Percentiles rank a stretch among this genome's conserved stretches.
Conservation (phyloP, 2,888 invertebrate genomes). For the Drosophila flavopinicola region DNA sequence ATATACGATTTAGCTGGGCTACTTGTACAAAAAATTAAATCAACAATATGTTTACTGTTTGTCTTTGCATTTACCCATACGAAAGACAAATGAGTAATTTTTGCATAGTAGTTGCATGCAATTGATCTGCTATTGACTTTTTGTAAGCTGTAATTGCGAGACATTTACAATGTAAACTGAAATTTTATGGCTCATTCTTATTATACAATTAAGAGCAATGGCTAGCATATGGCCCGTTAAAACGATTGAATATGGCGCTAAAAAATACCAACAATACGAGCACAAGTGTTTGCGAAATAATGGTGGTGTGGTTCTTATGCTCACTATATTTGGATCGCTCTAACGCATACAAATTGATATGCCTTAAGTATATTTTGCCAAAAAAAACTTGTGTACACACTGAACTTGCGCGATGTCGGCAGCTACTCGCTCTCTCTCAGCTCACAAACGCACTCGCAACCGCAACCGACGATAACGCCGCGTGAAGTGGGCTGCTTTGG, state of each 20-base stretch:
- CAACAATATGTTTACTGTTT: too few species aligned
- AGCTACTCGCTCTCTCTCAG: slow-evolving; percentile 46
- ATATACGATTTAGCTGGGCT: too few species aligned
- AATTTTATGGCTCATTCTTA: too few species aligned
- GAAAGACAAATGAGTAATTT: too few species aligned
- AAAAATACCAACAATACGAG: slow-evolving; percentile 41
- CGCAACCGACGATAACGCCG: slow-evolving; percentile 62
- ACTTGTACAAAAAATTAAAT: too few species aligned
- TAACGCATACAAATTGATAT: slow-evolving; percentile 16
- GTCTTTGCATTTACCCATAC: too few species aligned
- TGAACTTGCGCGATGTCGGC: slow-evolving; percentile 33
- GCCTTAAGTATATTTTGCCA: slow-evolving; percentile 4
- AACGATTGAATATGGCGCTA: slow-evolving; percentile 31
- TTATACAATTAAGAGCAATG: too few species aligned
- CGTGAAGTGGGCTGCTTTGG: slow-evolving; percentile 68
- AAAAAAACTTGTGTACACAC: slow-evolving; percentile 56
- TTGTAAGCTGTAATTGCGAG: too few species aligned
- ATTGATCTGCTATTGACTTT: too few species aligned
- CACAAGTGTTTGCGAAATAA: slow-evolving; percentile 33
- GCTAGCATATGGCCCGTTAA: not conserved
- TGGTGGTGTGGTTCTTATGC: not conserved
- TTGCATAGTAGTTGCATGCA: too few species aligned
- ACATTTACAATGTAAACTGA: too few species aligned
- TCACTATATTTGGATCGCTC: slow-evolving; percentile 35
- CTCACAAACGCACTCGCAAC: slow-evolving; percentile 61